phyloP scores from a whole-genome alignment of 2,113 vertebrate genomes.

The Sebastes fasciatus region DNA sequence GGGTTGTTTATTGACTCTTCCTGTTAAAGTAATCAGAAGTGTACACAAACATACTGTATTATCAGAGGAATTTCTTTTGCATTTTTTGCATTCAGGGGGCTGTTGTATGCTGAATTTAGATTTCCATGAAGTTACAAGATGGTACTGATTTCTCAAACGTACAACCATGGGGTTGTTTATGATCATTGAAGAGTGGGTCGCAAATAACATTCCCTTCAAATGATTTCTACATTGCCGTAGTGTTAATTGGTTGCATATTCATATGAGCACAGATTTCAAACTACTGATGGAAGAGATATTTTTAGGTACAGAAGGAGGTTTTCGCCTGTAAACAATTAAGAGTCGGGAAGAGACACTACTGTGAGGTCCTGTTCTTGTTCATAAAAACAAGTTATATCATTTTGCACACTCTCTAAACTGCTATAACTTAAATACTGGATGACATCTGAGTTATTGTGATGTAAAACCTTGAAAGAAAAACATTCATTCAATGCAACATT shows the following conservation, averaged over 20 bases:
- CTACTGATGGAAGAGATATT: background rate
- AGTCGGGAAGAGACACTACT: background rate
- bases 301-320: background rate
- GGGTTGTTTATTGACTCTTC: background rate
- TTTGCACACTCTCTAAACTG: background rate
- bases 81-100: background rate
- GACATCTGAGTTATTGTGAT: background rate
- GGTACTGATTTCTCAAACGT: slow-evolving; percentile 36
- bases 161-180: slow-evolving; percentile 27
- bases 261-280: slow-evolving; percentile 2
- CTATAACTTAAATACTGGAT: background rate
- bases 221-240: slow-evolving; percentile 6
- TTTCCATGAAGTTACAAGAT: slow-evolving; percentile 17
- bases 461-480: slow-evolving; percentile 5
- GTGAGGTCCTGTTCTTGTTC: background rate
- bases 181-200: slow-evolving; percentile 29
- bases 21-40: slow-evolving; percentile 13
- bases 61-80: slow-evolving; percentile 8
- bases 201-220: slow-evolving; percentile 38
- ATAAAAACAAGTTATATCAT: background rate
- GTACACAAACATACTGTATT: slow-evolving; percentile 1
- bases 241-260: slow-evolving; percentile 35
- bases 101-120: slow-evolving; percentile 19
- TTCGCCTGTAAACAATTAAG: background rate
- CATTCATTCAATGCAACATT: background rate